A percentile compares a stretch with the other conserved stretches of the same genome.
phyloP scores from a whole-genome alignment of 2,888 invertebrate species.

The Crematogaster levior region DNA sequence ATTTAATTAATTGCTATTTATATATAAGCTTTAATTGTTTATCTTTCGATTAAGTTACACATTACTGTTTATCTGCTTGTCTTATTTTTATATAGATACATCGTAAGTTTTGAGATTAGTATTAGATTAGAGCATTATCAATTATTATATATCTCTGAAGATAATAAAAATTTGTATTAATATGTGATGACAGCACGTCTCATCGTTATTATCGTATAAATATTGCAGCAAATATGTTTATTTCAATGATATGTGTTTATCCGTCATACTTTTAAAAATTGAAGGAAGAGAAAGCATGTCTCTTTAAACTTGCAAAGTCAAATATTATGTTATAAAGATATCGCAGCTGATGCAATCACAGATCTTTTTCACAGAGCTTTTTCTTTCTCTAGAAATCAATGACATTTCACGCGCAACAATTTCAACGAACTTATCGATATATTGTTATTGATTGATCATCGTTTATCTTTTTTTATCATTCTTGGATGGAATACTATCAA shows the following conservation, averaged over 20 bases:
- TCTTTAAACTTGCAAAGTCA: neutral
- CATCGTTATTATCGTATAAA: neutral
- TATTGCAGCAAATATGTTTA: slow-evolving; percentile 38
- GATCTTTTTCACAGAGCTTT: neutral
- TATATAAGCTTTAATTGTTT: neutral
- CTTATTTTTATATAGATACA: slow-evolving; percentile 28
- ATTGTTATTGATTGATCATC: neutral
- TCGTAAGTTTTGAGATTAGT: slow-evolving; percentile 30
- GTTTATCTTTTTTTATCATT: slow-evolving; percentile 22
- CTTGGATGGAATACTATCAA: slow-evolving; percentile 7
- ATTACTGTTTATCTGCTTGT: slow-evolving; percentile 13
- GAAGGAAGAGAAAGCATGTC: neutral
- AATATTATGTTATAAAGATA: neutral
- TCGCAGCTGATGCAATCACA: neutral
- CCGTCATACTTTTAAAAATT: neutral
- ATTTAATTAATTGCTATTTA: neutral
- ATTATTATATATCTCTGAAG: slow-evolving; percentile 52
- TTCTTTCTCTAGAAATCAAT: neutral
- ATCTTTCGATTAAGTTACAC: neutral
- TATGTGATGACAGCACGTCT: slow-evolving; percentile 5
- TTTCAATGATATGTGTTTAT: slow-evolving; percentile 30
- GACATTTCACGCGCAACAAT: neutral
- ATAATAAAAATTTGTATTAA: slow-evolving; percentile 54
- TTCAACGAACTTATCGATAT: slow-evolving; percentile 22
- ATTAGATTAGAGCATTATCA: slow-evolving; percentile 66